Evolutionary conservation across 1,140 invertebrate genomes (phyloP), one percentile per base, ranked within the genome.

Genomic region (Stegodyphus dumicola): DNA sequence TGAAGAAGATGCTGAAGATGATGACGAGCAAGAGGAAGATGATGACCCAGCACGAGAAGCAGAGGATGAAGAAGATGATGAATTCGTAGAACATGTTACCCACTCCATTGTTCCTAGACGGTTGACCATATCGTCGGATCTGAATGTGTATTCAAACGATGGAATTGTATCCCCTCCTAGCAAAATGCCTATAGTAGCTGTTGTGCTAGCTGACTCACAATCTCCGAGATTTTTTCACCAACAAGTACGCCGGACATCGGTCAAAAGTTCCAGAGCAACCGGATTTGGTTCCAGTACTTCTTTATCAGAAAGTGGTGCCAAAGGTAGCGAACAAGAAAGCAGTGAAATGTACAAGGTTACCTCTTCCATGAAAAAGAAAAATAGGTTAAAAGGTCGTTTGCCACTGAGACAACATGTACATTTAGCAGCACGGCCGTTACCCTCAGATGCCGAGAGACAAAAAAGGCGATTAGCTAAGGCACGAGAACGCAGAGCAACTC

Each of bases 401-500:
- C 74, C 81, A 15, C 6, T 83, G 33, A 54, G 81, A 49, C 66
- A 73, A 13, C 81, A 70, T 53, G 51, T 15, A 17, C 77, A 71
- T 48, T 60, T 79, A 10, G 52, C 75, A 11, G 83, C 66, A 33
- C 53, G 70, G 0, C 92, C 94, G 18, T 70, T 85, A 13, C 85
- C 88, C 6, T 87, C 87, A 77, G 96, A 98, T 89, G 96, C 96
- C 0, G 97, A 98, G 89, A 93, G 96, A 79, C 97, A 99, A 90
- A 98, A 98, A 91, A 93, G 96, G 85, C 93, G 97, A 88, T 93
- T 99, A 87, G 97, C 98, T 0, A 93, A 98, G 85, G 98, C 99
- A 87, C 97, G 99, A 89, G 98, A 99, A 92, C 96, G 99, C 89
- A 92, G 98, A 75, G 98, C 98, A 0, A 99, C 98, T 0, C 92